A percentile compares a stretch with the other conserved stretches of the same genome.
These are phyloP conservation scores for Gastrophysa polygoni DNA, from an alignment of 2,888 invertebrate genomes.

Conservation along the genomic window DNA sequence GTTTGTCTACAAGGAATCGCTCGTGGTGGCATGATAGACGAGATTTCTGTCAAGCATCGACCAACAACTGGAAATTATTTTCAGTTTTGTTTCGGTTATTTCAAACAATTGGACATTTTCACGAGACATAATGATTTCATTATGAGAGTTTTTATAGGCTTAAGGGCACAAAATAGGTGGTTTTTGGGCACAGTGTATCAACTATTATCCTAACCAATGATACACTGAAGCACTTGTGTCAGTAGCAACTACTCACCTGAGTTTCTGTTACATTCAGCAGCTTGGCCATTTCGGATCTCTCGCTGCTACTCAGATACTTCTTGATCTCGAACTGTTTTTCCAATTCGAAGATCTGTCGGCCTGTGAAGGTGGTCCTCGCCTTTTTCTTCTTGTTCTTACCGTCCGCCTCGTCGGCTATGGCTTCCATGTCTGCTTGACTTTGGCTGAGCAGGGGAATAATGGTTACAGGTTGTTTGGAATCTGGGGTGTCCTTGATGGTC, in stretches of 20 bases:
- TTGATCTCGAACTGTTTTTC: conserved; percentile 96
- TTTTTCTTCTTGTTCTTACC: conserved; percentile 75
- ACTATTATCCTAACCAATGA: too few relatives aligned
- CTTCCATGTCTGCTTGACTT: conserved; percentile 45
- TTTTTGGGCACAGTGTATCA: too few relatives aligned
- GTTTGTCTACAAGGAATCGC: too few relatives aligned
- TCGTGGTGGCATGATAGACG: too few relatives aligned
- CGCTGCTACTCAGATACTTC: conserved; percentile 94
- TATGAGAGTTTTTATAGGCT: too few relatives aligned
- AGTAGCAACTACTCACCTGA: conserved; percentile 89
- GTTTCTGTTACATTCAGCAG: conserved; percentile 94
- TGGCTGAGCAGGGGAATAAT: conserved; percentile 19
- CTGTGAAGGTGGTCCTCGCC: conserved; percentile 93
- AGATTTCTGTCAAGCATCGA: too few relatives aligned
- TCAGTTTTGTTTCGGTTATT: too few relatives aligned
- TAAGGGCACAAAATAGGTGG: too few relatives aligned
- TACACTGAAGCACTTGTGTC: too few relatives aligned
- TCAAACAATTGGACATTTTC: too few relatives aligned
- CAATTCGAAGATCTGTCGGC: conserved; percentile 94
- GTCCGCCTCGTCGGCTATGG: conserved; percentile 60
- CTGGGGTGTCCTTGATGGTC: conserved; percentile 46
- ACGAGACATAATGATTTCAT: too few relatives aligned
- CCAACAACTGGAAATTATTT: too few relatives aligned
- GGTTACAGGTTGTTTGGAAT: conserved; percentile 46
- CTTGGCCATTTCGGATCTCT: conserved; percentile 93